Evolutionary conservation across 35 echinoderm and acorn worm species (phyloP).

Genomic region (Heliocidaris erythrogramma): DNA sequence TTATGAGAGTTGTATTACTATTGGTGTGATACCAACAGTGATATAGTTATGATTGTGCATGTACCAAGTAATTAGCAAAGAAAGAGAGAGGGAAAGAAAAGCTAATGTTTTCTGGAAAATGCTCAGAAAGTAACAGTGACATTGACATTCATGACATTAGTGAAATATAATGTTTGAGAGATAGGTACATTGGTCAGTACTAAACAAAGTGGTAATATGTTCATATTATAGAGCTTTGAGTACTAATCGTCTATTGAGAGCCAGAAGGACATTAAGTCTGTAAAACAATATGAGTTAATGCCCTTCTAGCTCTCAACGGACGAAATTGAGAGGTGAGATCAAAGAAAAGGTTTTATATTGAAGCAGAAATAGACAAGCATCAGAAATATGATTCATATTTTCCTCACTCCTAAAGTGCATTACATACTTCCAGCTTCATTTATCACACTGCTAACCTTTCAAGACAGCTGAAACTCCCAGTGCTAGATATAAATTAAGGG

Average conservation of each 20-base stretch:
- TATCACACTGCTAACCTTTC: not conserved
- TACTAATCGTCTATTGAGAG: too few relatives aligned
- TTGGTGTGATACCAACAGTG: not conserved
- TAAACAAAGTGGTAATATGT: too few relatives aligned
- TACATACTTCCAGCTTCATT: not conserved
- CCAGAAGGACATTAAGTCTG: too few relatives aligned
- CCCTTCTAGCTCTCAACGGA: too few relatives aligned
- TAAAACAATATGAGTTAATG: too few relatives aligned
- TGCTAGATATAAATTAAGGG: not conserved
- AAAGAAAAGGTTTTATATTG: not conserved
- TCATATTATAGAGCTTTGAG: too few relatives aligned
- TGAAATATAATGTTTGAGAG: too few relatives aligned
- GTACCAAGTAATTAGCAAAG: not conserved
- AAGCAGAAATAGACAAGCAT: not conserved
- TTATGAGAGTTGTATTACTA: not conserved
- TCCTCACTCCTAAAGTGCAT: not conserved
- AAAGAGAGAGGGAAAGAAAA: not conserved
- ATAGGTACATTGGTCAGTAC: too few relatives aligned
- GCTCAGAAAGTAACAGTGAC: too few relatives aligned
- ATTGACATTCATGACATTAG: too few relatives aligned
- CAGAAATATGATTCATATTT: not conserved
- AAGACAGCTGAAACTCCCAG: not conserved
- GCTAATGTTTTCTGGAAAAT: not conserved
- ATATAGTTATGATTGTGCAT: not conserved
- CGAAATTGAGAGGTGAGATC: too few relatives aligned